These are phyloP conservation scores for Hybos culiciformis DNA, from an alignment of 2,888 invertebrate species.

Conservation along the genomic window DNA sequence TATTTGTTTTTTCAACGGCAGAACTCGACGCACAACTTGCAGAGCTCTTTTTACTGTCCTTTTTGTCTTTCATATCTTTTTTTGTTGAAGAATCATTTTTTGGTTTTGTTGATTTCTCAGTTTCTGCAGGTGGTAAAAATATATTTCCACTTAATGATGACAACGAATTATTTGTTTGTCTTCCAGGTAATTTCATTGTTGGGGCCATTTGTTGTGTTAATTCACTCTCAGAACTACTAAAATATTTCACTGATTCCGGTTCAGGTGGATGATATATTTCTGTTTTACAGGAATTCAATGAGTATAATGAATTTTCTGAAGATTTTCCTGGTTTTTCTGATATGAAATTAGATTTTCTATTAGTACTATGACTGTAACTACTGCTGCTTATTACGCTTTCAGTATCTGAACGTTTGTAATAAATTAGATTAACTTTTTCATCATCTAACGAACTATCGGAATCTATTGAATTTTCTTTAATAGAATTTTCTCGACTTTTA, in stretches of 20 bases:
- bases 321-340: too few species aligned
- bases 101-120: slow-evolving; percentile 20
- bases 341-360: not conserved
- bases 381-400: not conserved
- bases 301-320: too few species aligned
- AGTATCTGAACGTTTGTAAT: slow-evolving; percentile 13
- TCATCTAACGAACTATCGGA: not conserved
- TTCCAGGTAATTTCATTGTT: slow-evolving; percentile 41
- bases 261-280: too few species aligned
- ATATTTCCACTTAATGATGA: slow-evolving; percentile 75
- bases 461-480: not conserved
- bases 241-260: too few species aligned
- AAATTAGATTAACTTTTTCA: slow-evolving; percentile 30
- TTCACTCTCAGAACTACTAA: too few species aligned
- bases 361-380: not conserved
- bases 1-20: not conserved
- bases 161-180: slow-evolving; percentile 77
- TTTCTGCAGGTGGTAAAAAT: slow-evolving; percentile 46
- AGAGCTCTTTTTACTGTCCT: not conserved
- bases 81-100: slow-evolving; percentile 6
- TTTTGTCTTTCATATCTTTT: not conserved
- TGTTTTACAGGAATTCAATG: too few species aligned
- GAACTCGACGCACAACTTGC: not conserved
- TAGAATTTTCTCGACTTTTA: not conserved
- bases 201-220: slow-evolving; percentile 37